phyloP scores from a whole-genome alignment of 2,113 vertebrate genomes.

The Excalfactoria chinensis region DNA sequence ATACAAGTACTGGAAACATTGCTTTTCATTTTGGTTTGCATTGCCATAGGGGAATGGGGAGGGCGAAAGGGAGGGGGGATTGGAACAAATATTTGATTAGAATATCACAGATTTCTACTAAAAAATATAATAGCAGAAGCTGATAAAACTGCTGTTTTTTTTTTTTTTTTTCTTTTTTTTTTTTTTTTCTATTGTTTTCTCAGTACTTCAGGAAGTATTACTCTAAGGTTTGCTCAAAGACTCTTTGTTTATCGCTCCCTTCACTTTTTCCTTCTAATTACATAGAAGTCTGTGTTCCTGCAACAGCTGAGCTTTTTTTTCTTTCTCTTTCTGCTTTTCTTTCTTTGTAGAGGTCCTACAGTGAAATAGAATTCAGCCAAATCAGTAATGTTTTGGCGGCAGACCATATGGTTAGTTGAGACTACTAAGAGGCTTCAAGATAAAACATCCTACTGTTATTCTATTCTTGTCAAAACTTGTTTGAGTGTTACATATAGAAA shows the following conservation, averaged over 20 bases:
- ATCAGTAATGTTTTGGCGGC: neutral
- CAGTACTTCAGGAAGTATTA: neutral
- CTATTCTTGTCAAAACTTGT: neutral
- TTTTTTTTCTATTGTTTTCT: neutral
- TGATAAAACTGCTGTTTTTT: neutral
- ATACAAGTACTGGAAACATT: neutral
- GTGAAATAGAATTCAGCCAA: neutral
- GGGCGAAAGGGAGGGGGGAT: no score
- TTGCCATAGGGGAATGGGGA: neutral
- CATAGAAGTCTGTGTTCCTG: neutral
- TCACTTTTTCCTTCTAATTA: neutral
- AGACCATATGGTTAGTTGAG: neutral
- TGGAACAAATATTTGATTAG: neutral
- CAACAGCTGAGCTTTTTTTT: neutral
- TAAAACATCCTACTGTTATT: neutral
- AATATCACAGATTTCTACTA: neutral
- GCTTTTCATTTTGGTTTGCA: neutral
- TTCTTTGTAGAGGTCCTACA: neutral
- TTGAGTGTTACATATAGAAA: neutral
- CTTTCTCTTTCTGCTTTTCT: neutral
- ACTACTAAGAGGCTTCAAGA: neutral
- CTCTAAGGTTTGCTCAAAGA: neutral
- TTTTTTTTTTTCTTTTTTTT: constrained; percentile 11
- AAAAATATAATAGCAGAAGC: neutral
- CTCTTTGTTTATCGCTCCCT: neutral